A percentile compares a stretch with the other conserved stretches of the same genome.
Evolutionary conservation across 2,113 vertebrate species (phyloP).

Genomic region (Tiliqua scincoides): DNA sequence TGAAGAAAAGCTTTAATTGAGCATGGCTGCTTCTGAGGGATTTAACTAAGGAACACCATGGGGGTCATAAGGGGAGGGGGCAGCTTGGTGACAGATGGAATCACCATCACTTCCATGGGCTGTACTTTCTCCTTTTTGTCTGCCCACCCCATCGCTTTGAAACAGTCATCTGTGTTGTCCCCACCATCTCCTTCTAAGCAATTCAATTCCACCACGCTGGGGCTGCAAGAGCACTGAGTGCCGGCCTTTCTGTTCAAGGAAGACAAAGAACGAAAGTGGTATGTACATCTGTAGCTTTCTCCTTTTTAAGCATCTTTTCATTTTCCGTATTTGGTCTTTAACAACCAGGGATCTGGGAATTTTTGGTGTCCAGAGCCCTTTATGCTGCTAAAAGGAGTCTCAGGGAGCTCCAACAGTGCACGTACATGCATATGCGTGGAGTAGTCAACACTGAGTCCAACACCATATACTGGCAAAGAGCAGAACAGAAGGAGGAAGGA

Average conservation of each 20-base stretch:
- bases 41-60: background rate
- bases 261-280: conserved; percentile 18
- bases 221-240: background rate
- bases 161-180: background rate
- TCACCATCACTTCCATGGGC: conserved; percentile 38
- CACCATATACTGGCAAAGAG: too few species aligned
- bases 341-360: background rate
- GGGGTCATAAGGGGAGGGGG: conserved; percentile 11
- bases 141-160: background rate
- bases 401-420: too few species aligned
- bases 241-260: background rate
- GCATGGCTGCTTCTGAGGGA: background rate
- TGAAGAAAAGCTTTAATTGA: background rate
- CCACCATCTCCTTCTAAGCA: conserved; percentile 22
- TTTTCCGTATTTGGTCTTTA: background rate
- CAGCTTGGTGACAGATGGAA: conserved; percentile 1
- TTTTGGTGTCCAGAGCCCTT: background rate
- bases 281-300: background rate
- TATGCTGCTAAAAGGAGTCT: too few species aligned
- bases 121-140: background rate
- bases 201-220: background rate
- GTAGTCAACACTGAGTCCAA: too few species aligned
- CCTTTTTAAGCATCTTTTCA: background rate
- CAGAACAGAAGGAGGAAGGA: too few species aligned
- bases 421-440: too few species aligned